phyloP scores from a whole-genome alignment of 2,888 invertebrate genomes.

The Melieria crassipennis region DNA sequence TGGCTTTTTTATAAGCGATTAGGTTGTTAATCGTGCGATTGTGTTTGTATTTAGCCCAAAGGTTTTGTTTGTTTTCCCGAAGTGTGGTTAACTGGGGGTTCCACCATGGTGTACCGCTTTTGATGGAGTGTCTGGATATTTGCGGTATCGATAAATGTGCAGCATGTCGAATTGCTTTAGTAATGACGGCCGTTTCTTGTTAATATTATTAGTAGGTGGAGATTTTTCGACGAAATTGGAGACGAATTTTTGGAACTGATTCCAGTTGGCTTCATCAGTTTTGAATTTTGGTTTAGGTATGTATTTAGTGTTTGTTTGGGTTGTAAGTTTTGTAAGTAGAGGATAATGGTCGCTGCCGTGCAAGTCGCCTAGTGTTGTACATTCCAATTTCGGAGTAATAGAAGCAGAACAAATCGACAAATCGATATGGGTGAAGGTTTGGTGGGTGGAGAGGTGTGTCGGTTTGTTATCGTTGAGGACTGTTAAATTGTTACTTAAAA shows the following conservation, averaged over 20 bases:
- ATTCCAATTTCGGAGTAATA: slow-evolving; percentile 4
- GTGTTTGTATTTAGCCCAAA: slow-evolving; percentile 3
- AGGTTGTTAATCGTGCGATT: not conserved
- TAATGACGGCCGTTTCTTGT: slow-evolving; percentile 4
- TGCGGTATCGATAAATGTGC: slow-evolving; percentile 8
- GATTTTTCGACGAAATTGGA: not conserved
- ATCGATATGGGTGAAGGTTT: slow-evolving; percentile 20
- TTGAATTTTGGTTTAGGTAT: slow-evolving; percentile 5
- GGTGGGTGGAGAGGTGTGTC: not conserved
- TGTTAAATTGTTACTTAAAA: slow-evolving; percentile 6
- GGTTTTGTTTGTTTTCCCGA: slow-evolving; percentile 1
- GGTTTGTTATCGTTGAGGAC: not conserved
- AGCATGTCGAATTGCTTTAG: not conserved
- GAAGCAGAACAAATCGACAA: slow-evolving; percentile 16
- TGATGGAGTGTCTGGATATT: not conserved
- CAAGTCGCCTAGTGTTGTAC: slow-evolving; percentile 15
- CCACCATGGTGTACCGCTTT: not conserved
- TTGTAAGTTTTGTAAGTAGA: too few species aligned
- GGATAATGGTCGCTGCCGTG: too few species aligned
- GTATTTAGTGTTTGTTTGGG: not conserved
- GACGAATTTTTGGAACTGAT: not conserved
- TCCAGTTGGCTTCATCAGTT: slow-evolving; percentile 8
- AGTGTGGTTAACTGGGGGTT: slow-evolving; percentile 1
- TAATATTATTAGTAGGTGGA: slow-evolving; percentile 5
- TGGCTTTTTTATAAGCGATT: slow-evolving; percentile 15